phyloP scores from a whole-genome alignment of 2,113 vertebrate species.

The Pluvianellus socialis region DNA sequence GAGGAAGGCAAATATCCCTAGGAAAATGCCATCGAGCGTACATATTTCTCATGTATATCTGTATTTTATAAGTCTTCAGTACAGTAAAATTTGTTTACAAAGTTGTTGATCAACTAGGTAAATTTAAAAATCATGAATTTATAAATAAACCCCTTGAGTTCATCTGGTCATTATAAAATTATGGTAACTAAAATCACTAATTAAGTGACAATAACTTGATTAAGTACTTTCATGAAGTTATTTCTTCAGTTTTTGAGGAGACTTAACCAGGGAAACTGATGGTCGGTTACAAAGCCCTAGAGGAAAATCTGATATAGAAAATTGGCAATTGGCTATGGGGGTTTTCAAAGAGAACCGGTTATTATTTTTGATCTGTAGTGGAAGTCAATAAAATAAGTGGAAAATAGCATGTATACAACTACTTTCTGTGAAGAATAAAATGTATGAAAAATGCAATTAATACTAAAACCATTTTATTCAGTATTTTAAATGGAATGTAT shows the following conservation, averaged over 20 bases:
- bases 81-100: neutral
- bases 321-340: neutral
- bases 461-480: neutral
- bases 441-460: neutral
- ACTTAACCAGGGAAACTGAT: neutral
- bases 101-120: neutral
- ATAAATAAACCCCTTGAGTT: neutral
- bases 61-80: neutral
- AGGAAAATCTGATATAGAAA: neutral
- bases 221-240: neutral
- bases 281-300: neutral
- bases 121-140: neutral
- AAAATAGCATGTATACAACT: neutral
- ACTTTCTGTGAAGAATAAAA: neutral
- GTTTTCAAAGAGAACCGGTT: constrained; percentile 1
- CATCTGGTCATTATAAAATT: neutral
- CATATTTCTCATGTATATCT: neutral
- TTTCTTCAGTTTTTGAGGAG: constrained; percentile 9
- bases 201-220: neutral
- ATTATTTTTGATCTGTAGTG: neutral
- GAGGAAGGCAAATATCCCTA: neutral
- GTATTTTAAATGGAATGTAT: neutral
- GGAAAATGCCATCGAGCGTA: neutral
- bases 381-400: neutral
- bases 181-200: neutral